Conservation (phyloP, 2,797 vertebrate species). For the Perodicticus potto region DNA sequence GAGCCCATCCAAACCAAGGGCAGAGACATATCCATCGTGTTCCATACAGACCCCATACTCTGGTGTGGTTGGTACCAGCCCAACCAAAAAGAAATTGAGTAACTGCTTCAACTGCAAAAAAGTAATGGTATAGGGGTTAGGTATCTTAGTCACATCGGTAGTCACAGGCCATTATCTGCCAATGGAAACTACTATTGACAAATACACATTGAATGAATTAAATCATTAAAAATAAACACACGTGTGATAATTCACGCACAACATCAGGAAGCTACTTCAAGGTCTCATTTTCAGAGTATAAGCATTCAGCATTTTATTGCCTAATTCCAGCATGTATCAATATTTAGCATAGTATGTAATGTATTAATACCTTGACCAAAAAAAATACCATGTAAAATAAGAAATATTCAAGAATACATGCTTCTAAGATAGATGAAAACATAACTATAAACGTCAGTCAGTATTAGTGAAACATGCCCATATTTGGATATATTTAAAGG, state of each 20-base stretch:
- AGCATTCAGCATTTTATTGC: not conserved
- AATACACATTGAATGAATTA: not conserved
- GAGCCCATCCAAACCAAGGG: not conserved
- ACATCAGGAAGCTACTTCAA: not conserved
- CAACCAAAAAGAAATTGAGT: slow-evolving; percentile 1
- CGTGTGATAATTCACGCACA: not conserved
- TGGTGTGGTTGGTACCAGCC: not conserved
- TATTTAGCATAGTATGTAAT: not conserved
- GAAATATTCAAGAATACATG: not conserved
- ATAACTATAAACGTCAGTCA: not conserved
- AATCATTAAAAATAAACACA: slow-evolving; percentile 24
- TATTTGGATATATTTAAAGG: not conserved
- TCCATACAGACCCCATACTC: not conserved
- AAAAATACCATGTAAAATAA: not conserved
- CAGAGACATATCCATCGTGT: not conserved
- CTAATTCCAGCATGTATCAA: not conserved
- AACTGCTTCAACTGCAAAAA: not conserved
- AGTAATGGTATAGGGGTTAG: not conserved
- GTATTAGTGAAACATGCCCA: not conserved
- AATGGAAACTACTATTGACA: not conserved
- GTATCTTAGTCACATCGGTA: not conserved
- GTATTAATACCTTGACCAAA: not conserved
- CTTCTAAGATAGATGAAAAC: not conserved
- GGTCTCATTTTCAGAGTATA: not conserved
- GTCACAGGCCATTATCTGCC: not conserved